These are phyloP conservation scores for Minunthozetes semirufus DNA, from an alignment of 2,888 invertebrate species.

Conservation along the genomic window DNA sequence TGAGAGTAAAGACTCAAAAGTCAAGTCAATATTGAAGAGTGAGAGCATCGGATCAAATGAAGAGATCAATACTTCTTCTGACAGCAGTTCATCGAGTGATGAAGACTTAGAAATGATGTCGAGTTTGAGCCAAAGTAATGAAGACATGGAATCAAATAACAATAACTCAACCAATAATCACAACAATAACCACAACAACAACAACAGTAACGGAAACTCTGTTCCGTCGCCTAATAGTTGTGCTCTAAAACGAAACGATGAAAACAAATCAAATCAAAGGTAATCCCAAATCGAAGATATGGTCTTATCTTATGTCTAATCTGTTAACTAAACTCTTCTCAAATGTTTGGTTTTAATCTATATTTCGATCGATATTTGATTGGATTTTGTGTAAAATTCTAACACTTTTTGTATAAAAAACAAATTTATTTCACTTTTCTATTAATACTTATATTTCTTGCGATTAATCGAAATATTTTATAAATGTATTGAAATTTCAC, in stretches of 20 bases:
- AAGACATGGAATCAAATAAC: not conserved
- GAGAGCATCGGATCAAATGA: slow-evolving; percentile 22
- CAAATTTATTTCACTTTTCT: not conserved
- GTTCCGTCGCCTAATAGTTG: not conserved
- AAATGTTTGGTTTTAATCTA: not conserved
- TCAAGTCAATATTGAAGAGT: slow-evolving; percentile 3
- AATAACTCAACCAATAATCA: not conserved
- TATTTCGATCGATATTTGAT: not conserved
- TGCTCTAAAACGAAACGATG: not conserved
- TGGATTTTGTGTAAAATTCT: not conserved
- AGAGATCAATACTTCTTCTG: slow-evolving; percentile 15
- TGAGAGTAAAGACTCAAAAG: slow-evolving; percentile 7
- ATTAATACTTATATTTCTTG: not conserved
- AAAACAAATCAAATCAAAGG: slow-evolving; percentile 24
- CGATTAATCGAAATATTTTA: not conserved
- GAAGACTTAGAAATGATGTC: not conserved
- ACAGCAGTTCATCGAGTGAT: not conserved
- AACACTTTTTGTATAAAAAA: slow-evolving; percentile 1
- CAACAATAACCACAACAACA: slow-evolving; percentile 10
- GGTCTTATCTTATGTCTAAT: not conserved
- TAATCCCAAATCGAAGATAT: not conserved
- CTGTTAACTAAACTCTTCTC: not conserved
- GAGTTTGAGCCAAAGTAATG: not conserved
- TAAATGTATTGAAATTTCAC: not conserved
- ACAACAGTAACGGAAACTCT: not conserved